These are phyloP conservation scores for Elephantulus edwardii DNA, from an alignment of 2,113 vertebrate genomes.

Conservation along the genomic window DNA sequence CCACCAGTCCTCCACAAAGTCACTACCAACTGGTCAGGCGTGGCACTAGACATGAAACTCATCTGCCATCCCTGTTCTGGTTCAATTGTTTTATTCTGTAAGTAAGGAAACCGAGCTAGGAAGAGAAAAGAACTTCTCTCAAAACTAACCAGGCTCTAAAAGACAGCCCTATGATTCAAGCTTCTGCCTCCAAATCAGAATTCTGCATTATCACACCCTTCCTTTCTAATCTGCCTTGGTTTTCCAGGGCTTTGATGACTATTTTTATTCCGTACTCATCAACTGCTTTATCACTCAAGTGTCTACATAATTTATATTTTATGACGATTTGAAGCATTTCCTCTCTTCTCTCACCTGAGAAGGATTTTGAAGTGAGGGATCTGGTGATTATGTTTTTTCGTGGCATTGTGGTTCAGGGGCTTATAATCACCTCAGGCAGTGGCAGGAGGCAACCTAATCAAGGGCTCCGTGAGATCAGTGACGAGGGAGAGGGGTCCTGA, in stretches of 20 bases:
- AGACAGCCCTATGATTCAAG: background rate
- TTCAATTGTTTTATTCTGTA: conserved; percentile 35
- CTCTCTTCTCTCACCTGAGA: background rate
- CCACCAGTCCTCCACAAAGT: conserved; percentile 4
- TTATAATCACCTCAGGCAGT: background rate
- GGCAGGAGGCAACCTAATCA: conserved; percentile 29
- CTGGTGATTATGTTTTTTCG: background rate
- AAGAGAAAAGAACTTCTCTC: conserved; percentile 14
- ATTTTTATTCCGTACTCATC: conserved; percentile 21
- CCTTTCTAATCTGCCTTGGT: background rate
- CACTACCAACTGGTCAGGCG: conserved; percentile 1
- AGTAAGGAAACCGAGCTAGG: conserved; percentile 8
- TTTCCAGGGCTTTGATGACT: conserved; percentile 4
- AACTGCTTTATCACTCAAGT: conserved; percentile 4
- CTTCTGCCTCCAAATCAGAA: conserved; percentile 4
- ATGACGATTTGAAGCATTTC: conserved; percentile 36
- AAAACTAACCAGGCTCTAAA: conserved; percentile 1
- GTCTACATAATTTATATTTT: conserved; percentile 23
- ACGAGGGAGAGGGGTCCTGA: background rate
- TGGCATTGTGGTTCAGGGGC: background rate
- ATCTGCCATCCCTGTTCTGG: background rate
- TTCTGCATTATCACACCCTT: conserved; percentile 10
- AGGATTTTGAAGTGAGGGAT: conserved; percentile 1
- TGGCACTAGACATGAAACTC: conserved; percentile 15
- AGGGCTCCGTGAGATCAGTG: background rate